These are phyloP conservation scores for Dermatemys mawii DNA, from an alignment of 2,113 vertebrate species.

Conservation along the genomic window DNA sequence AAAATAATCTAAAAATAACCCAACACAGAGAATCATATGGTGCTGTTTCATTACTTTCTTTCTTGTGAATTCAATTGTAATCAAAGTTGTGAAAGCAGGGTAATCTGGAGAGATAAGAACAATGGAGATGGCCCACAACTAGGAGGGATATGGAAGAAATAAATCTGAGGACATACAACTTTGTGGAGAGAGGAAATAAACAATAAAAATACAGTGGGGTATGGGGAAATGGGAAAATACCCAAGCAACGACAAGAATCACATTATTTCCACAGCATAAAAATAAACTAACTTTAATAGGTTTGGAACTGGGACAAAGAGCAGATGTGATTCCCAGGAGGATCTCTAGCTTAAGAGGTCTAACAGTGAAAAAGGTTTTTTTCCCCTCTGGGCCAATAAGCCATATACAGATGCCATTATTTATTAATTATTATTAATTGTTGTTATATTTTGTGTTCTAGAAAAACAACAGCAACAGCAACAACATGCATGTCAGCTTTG, in stretches of 20 bases:
- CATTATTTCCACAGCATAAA: not conserved
- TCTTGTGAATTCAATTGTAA: not conserved
- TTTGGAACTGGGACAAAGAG: not conserved
- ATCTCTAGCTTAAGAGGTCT: not conserved
- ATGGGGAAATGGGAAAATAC: not conserved
- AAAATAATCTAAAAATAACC: not conserved
- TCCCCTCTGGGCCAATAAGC: not conserved
- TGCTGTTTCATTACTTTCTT: not conserved
- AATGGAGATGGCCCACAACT: not conserved
- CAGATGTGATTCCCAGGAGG: not conserved
- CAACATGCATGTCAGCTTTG: not conserved
- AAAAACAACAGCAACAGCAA: not conserved
- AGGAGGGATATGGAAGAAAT: not conserved
- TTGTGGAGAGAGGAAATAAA: not conserved
- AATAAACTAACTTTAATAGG: not conserved
- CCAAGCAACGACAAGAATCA: not conserved
- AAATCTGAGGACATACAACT: not conserved
- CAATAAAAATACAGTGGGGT: not conserved
- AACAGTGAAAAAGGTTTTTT: not conserved
- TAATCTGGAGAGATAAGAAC: not conserved
- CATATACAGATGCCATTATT: not conserved
- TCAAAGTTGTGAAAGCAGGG: not conserved
- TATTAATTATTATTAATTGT: not conserved
- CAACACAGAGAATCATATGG: not conserved
- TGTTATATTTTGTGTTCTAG: not conserved